These are phyloP conservation scores for Cerceris ruficornis DNA, from an alignment of 2,888 invertebrate genomes.

Conservation along the genomic window DNA sequence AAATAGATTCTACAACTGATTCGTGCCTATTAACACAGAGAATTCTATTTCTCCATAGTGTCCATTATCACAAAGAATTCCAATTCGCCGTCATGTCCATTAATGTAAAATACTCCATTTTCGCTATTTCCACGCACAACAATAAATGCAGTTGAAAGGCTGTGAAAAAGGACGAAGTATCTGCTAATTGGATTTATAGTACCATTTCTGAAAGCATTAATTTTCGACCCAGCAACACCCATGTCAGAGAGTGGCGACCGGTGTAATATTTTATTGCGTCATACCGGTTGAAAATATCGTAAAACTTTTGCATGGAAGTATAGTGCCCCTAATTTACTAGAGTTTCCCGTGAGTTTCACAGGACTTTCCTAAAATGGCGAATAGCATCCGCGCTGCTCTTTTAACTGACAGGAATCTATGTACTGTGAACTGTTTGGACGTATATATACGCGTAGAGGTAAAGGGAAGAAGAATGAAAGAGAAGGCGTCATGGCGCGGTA, in stretches of 20 bases:
- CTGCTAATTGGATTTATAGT: not conserved
- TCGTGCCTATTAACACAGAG: no score
- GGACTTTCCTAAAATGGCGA: slow-evolving; percentile 1
- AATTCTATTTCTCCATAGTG: no score
- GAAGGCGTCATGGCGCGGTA: slow-evolving; percentile 10
- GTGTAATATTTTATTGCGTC: slow-evolving; percentile 28
- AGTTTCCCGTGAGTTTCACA: not conserved
- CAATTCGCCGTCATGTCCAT: no score
- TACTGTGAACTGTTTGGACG: not conserved
- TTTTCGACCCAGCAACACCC: not conserved
- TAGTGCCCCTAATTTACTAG: slow-evolving; percentile 58
- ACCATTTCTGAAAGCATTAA: not conserved
- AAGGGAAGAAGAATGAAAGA: slow-evolving; percentile 10
- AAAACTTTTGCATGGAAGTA: slow-evolving; percentile 42
- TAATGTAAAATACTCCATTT: not conserved
- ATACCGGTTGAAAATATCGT: slow-evolving; percentile 13
- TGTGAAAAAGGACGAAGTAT: not conserved
- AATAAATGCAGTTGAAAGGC: not conserved
- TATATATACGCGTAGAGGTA: not conserved
- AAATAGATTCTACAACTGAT: no score
- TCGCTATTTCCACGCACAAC: not conserved
- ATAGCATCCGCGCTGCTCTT: not conserved
- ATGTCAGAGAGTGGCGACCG: not conserved
- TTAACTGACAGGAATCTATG: not conserved
- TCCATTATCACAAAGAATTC: no score